Percentiles rank a stretch among this genome's conserved stretches.
Conservation (phyloP, 2,888 invertebrate genomes). For the Neoascia interrupta region DNA sequence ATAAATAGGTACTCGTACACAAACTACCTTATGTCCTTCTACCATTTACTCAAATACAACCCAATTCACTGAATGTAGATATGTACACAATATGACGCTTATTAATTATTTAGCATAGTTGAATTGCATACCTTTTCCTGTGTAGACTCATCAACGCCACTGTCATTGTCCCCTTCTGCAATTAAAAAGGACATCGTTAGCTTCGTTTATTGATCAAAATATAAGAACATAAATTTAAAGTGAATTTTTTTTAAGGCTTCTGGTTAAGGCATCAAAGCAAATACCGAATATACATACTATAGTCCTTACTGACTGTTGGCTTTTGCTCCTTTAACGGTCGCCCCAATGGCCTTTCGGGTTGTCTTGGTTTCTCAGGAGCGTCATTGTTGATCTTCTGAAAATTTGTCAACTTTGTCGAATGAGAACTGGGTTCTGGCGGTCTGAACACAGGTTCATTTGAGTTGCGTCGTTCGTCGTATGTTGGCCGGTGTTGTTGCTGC, state of each 20-base stretch:
- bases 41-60: too few relatives aligned
- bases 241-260: conserved; percentile 50
- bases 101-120: too few relatives aligned
- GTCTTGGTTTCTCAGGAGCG: conserved; percentile 16
- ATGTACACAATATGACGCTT: too few relatives aligned
- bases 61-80: too few relatives aligned
- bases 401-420: conserved; percentile 43
- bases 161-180: conserved; percentile 91
- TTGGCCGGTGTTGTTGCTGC: neutral
- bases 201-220: too few relatives aligned
- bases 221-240: too few relatives aligned
- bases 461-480: conserved; percentile 10
- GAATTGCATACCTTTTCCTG: conserved; percentile 90
- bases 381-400: conserved; percentile 48
- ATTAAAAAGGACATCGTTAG: conserved; percentile 72
- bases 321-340: neutral
- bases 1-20: too few relatives aligned
- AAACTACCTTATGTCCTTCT: too few relatives aligned
- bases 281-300: neutral
- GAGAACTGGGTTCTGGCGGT: conserved; percentile 28
- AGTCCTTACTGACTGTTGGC: neutral
- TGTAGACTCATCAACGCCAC: conserved; percentile 89
- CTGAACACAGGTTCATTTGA: conserved; percentile 21
- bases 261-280: too few relatives aligned
- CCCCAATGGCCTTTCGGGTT: conserved; percentile 23